phyloP scores from a whole-genome alignment of 64 coral and sea anemone genomes.

The Acropora yongei region DNA sequence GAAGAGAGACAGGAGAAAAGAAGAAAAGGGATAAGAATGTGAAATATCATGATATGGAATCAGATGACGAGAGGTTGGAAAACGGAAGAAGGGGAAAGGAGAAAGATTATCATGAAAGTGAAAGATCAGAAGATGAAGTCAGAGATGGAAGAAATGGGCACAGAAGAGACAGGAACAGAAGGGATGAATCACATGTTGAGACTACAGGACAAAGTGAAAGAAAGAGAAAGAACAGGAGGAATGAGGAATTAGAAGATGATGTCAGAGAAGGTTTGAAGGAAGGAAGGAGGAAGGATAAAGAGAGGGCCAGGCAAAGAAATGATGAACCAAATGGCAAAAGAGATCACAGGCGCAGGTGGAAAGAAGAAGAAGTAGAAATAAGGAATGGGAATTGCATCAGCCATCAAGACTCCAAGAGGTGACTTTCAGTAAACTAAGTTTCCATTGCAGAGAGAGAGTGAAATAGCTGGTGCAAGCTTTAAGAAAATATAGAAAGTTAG shows the following conservation, averaged over 20 bases:
- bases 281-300: neutral
- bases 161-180: neutral
- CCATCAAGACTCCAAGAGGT: slow-evolving; percentile 5
- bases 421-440: neutral
- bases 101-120: neutral
- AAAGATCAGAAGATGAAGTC: neutral
- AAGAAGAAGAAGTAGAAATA: neutral
- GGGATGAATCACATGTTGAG: neutral
- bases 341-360: neutral
- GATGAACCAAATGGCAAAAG: slow-evolving; percentile 20
- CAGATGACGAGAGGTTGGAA: slow-evolving; percentile 35
- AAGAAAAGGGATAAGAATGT: slow-evolving; percentile 46
- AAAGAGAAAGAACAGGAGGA: slow-evolving; percentile 4
- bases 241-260: slow-evolving; percentile 18
- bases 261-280: neutral
- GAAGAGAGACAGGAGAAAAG: slow-evolving; percentile 70
- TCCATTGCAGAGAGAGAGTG: neutral
- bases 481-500: neutral
- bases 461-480: neutral
- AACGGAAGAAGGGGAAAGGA: neutral
- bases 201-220: neutral
- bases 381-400: neutral
- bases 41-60: slow-evolving; percentile 44
- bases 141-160: neutral
- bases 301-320: neutral